Evolutionary conservation across 2,797 vertebrate species (phyloP), one percentile per base, ranked within the genome.

Genomic region (Urosaurus nigricauda): DNA sequence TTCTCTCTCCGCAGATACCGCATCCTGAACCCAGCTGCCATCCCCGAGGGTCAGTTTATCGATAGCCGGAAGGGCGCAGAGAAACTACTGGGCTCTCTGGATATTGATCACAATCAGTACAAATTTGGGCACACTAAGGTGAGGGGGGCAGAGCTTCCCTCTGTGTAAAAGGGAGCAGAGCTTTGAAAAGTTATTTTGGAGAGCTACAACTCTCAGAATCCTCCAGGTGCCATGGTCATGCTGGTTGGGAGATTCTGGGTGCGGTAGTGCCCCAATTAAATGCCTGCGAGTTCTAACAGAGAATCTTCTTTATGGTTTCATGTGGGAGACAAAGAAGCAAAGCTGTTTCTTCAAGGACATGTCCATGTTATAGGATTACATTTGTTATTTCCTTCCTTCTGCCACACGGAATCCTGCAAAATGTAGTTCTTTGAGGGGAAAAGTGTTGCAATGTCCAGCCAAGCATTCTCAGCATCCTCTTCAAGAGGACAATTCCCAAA

Each of bases 11-110:
- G 65, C 91, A 98, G 98, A 93, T 98, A 98, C 53, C 97, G 98
- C n/a, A 98, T 98, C 92, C 95, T 98, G 87, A 98, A 98, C 90
- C 98, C 98, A 0, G 95, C 96, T 0, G 96, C 98, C 86, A 98
- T 98, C 90, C 98, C 98, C 0, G 98, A 98, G 58, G 98, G 98
- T 0, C 97, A 98, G 93, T 98, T 98, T 93, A 98, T 98, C 14
- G 98, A 98, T 92, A 98, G 97, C 94, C 98, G 97, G 90, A 98
- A 98, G 85, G 98, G 97, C 4, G 95, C 98, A 2, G 98, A 98
- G 93, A 98, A 98, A 87, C 96, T 98, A 29, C 87, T 98, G 89
- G 88, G 97, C 1, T 97, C 97, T 43, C 53, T 98, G n/a, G 88
- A 89, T 29, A 89, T 89, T 1, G 88, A 89, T 26, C 88, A 89